These are phyloP conservation scores for Pseudorectes ferrugineus DNA, from an alignment of 2,113 vertebrate genomes.

Conservation along the genomic window DNA sequence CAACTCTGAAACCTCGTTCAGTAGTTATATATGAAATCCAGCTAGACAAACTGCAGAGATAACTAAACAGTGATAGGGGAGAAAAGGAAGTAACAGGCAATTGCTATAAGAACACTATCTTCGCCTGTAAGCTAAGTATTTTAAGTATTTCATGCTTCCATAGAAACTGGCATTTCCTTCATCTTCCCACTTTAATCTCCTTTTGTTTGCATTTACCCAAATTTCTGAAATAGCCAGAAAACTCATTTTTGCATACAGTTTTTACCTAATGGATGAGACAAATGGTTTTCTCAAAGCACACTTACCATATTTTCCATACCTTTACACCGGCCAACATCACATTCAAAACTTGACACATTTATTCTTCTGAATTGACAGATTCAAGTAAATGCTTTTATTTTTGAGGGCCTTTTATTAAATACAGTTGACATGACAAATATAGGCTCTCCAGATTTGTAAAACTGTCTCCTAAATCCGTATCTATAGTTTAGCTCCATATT, in stretches of 20 bases:
- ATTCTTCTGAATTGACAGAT: neutral
- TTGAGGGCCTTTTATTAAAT: constrained; percentile 11
- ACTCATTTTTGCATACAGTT: neutral
- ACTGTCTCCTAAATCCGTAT: neutral
- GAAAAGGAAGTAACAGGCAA: neutral
- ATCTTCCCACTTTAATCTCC: neutral
- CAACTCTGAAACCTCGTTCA: neutral
- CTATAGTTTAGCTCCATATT: neutral
- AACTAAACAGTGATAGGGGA: neutral
- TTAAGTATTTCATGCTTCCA: neutral
- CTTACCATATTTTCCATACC: neutral
- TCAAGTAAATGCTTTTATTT: neutral
- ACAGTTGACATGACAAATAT: neutral
- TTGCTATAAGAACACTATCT: neutral
- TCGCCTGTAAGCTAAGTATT: neutral
- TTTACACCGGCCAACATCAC: neutral
- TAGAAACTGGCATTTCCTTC: neutral
- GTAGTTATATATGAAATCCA: neutral
- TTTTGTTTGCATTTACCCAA: neutral
- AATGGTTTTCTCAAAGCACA: neutral
- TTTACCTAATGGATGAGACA: neutral
- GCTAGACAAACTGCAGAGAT: neutral
- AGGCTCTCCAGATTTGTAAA: neutral
- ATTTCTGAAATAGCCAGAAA: neutral
- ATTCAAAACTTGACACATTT: neutral